These are phyloP conservation scores for Psophia crepitans DNA, from an alignment of 2,113 vertebrate species.

Conservation along the genomic window DNA sequence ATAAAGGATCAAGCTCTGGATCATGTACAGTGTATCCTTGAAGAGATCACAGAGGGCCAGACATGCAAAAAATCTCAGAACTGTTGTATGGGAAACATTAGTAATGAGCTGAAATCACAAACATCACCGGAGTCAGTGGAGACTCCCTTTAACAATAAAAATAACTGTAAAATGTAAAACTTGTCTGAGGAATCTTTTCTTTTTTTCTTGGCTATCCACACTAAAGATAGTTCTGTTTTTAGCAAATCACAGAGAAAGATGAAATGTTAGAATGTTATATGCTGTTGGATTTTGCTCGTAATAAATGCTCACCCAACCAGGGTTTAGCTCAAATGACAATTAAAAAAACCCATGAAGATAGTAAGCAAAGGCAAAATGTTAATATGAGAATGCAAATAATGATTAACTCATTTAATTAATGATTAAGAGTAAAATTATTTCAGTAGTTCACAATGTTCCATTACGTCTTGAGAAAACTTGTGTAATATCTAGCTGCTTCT, in stretches of 20 bases:
- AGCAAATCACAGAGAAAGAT: background rate
- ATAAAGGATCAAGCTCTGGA: background rate
- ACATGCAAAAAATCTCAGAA: background rate
- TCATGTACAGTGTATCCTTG: background rate
- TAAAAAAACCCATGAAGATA: background rate
- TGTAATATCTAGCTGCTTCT: background rate
- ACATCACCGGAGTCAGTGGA: background rate
- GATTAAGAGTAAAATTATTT: background rate
- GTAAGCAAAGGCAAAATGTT: background rate
- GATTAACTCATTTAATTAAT: background rate
- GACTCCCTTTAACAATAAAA: background rate
- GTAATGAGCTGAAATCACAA: background rate
- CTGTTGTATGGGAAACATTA: background rate
- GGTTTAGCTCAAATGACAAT: background rate
- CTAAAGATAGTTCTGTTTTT: background rate
- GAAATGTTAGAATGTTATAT: background rate
- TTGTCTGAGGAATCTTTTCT: background rate
- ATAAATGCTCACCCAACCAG: background rate
- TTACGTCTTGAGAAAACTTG: background rate
- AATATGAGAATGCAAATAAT: background rate
- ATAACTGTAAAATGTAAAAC: background rate
- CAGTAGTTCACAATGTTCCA: background rate
- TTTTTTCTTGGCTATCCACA: background rate
- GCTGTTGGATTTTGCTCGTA: background rate
- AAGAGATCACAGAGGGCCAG: background rate